A percentile compares a stretch with the other conserved stretches of the same genome.
Evolutionary conservation across 2,797 vertebrate genomes (phyloP).

Genomic region (Sylvilagus floridanus): DNA sequence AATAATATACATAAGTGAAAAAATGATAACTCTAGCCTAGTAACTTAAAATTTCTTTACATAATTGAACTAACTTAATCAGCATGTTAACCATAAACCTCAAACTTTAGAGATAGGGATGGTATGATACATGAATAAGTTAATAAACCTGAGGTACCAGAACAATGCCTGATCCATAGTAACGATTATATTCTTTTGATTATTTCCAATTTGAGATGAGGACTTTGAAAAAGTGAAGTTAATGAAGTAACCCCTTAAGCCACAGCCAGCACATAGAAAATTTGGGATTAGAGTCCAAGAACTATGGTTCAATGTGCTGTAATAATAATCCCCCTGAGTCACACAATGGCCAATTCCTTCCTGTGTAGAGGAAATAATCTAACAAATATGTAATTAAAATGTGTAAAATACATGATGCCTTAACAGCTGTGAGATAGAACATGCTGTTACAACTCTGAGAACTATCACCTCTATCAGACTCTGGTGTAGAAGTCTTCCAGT

Average conservation of each 20-base stretch:
- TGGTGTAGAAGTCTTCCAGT: background rate
- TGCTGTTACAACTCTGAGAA: background rate
- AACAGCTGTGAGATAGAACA: background rate
- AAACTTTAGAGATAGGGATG: background rate
- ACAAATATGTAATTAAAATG: background rate
- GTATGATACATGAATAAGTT: background rate
- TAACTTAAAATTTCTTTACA: background rate
- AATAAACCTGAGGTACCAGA: background rate
- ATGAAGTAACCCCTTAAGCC: background rate
- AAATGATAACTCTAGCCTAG: background rate
- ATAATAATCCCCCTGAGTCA: background rate
- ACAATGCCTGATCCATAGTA: background rate
- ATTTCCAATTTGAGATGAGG: background rate
- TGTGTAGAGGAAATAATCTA: background rate
- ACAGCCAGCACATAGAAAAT: background rate
- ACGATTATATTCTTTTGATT: background rate
- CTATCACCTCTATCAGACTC: background rate
- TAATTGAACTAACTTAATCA: background rate
- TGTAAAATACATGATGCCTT: background rate
- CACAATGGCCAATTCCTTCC: background rate
- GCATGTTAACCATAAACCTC: background rate
- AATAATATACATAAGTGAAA: background rate
- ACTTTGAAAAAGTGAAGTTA: background rate
- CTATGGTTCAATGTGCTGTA: background rate
- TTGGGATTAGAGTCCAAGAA: background rate